Base-by-base conservation (phyloP, 2,797 vertebrate species). In the Microctenopoma lineatum region DNA sequence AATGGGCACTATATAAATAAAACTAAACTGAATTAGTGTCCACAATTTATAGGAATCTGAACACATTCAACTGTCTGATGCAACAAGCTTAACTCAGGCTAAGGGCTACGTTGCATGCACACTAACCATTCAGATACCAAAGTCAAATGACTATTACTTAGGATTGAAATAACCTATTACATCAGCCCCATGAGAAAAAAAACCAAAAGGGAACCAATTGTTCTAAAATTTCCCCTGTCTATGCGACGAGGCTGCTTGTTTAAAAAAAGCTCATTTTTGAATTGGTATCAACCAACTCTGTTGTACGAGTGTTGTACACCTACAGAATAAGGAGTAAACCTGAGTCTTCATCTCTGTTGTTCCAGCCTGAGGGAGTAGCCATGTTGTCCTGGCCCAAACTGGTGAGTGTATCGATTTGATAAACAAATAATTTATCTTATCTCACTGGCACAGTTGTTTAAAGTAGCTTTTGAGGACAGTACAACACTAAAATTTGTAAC, bases 321-420 rank as follows among this genome's bases (percentile, higher is more conserved):
- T 0, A 4, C 12, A 27, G 32, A 5, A 1, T 52, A 10, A 69
- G 25, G 21, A 42, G 15, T 59, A 11, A 0, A 18, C 38, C 7
- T 6, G 25, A 7, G n/a, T 27, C 41, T 15, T 66, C 44, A 64
- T 48, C 44, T 9, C 16, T 41, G 45, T 57, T 10, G 16, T 21
- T 48, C 1, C 12, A 57, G 15, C 14, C 16, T 8, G 15, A 71
- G 59, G 74, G 69, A 80, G 63, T 59, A n/a, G 14, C 5, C 32
- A 0, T 21, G 5, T 18, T 3, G 21, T 29, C 57, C 26, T 4
- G 27, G 16, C 25, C 16, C 10, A 2, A 25, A 59, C 45, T 39
- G 73, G 77, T 85, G 67, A 85, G 78, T 79, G 50, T 47, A 32
- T 38, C 41, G 32, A 21, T 67, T 38, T 58, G 68, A 79, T 73